Base-by-base conservation (phyloP, 1,140 invertebrate genomes). In the Venustaconcha ellipsiformis region DNA sequence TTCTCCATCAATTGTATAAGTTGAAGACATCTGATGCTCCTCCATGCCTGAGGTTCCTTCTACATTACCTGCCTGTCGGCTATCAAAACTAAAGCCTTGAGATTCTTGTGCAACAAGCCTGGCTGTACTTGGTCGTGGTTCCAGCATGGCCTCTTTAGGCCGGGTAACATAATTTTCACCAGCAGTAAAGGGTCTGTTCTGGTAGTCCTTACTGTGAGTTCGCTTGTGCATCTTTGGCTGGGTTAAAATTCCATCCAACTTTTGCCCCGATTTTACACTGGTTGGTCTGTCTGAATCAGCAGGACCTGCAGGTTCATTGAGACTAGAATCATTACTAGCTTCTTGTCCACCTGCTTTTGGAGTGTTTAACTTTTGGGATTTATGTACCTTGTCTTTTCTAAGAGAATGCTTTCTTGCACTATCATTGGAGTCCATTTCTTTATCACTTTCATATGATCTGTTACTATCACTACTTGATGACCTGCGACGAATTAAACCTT, bases 401-500 rank as follows among this genome's bases (percentile, higher is more conserved):
- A 75, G 76, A 13, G 67, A 65, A 15, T 59, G 23, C 48, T 67
- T 70, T 37, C 78, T 79, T 60, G 81, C 81, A 20, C 73, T 76
- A 14, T 80, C 80, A 13, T 77, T 78, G 11, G 80, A 81, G 56
- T 83, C 81, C 30, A 64, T 48, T 18, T 82, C 80, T 59, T 77
- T 77, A 64, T 84, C 83, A 66, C 82, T 84, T 75, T 84, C 82
- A 48, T 80, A 72, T 14, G 80, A 74, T 56, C 70, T 48, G 57
- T 82, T 83, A 76, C 78, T 80, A 70, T 81, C 80, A 67, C 78
- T 84, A 70, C 78, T 83, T 37, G 74, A 73, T 30, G 80, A 73
- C 30, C 59, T 11, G 56, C 68, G 67, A 48, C 70, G 66, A 18
- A 79, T 70, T 58, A 48, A 59, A 17, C 80, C 81, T 56, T 80